Evolutionary conservation across 2,888 invertebrate genomes (phyloP).

Genomic region (Diploptera punctata): DNA sequence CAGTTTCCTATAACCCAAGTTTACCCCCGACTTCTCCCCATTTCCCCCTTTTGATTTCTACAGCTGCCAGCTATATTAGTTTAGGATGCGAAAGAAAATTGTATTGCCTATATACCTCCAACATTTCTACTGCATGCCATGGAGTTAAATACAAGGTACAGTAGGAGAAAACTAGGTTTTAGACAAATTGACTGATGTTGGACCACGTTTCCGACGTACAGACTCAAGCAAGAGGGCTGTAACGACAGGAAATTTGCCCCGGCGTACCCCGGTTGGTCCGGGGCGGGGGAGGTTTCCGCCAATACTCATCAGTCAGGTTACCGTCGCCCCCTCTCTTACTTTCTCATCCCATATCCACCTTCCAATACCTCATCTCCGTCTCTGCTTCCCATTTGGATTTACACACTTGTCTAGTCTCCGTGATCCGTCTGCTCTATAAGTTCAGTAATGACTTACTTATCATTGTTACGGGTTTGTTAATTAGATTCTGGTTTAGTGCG

Average conservation of each 20-base stretch:
- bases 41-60: slow-evolving; percentile 15
- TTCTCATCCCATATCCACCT: too few relatives aligned
- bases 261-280: slow-evolving; percentile 25
- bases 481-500: not conserved
- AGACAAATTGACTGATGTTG: slow-evolving; percentile 39
- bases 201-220: slow-evolving; percentile 33
- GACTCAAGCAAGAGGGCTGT: not conserved
- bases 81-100: slow-evolving; percentile 45
- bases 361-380: slow-evolving; percentile 12
- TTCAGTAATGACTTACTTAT: not conserved
- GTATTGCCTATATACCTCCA: slow-evolving; percentile 42
- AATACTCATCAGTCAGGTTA: slow-evolving; percentile 17
- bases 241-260: slow-evolving; percentile 41
- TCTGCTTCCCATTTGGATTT: not conserved
- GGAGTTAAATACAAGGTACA: not conserved
- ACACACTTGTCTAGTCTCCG: not conserved
- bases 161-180: slow-evolving; percentile 33
- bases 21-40: slow-evolving; percentile 26
- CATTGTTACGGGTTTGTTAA: not conserved
- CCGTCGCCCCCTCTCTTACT: slow-evolving; percentile 25
- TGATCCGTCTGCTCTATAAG: not conserved
- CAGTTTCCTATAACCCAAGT: slow-evolving; percentile 16
- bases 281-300: slow-evolving; percentile 31
- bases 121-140: not conserved
- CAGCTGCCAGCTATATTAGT: slow-evolving; percentile 39